Percentiles rank a stretch among this genome's conserved stretches.
These are phyloP conservation scores for Aphelocoma californica DNA, from an alignment of 2,797 vertebrate species.

Conservation along the genomic window DNA sequence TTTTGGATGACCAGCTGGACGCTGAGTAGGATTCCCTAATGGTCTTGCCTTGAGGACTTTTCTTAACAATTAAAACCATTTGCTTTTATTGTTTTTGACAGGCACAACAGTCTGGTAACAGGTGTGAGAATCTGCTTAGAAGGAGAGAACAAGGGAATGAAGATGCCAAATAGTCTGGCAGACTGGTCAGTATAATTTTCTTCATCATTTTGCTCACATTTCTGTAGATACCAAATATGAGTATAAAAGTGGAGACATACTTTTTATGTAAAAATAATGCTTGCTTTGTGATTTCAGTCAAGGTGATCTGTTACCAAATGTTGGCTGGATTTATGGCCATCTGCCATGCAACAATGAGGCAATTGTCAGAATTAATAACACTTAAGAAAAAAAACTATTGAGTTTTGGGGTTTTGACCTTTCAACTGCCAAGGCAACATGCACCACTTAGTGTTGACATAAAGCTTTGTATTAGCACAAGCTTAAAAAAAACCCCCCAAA, in stretches of 20 bases:
- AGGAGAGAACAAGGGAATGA: not conserved
- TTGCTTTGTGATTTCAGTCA: not conserved
- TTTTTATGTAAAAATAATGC: not conserved
- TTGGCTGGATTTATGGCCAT: not conserved
- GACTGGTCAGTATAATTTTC: not conserved
- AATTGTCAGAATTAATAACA: not conserved
- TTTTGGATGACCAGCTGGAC: constrained; percentile 12
- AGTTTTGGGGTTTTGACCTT: not conserved
- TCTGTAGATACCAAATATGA: not conserved
- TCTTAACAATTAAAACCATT: not conserved
- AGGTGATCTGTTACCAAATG: not conserved
- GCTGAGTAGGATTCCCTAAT: not conserved
- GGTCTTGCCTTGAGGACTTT: not conserved
- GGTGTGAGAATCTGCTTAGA: constrained; percentile 6
- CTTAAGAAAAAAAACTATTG: not conserved
- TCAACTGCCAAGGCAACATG: not conserved
- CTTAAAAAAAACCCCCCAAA: rapidly evolving
- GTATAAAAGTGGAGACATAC: not conserved
- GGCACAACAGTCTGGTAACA: constrained; percentile 1
- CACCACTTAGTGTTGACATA: not conserved
- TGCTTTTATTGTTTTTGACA: constrained; percentile 64
- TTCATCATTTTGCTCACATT: not conserved
- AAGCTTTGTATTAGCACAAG: not conserved
- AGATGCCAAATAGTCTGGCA: not conserved
- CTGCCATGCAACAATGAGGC: not conserved